Percentiles rank a stretch among this genome's conserved stretches.
These are phyloP conservation scores for Argyrosomus regius DNA, from an alignment of 2,797 vertebrate genomes.

Conservation along the genomic window DNA sequence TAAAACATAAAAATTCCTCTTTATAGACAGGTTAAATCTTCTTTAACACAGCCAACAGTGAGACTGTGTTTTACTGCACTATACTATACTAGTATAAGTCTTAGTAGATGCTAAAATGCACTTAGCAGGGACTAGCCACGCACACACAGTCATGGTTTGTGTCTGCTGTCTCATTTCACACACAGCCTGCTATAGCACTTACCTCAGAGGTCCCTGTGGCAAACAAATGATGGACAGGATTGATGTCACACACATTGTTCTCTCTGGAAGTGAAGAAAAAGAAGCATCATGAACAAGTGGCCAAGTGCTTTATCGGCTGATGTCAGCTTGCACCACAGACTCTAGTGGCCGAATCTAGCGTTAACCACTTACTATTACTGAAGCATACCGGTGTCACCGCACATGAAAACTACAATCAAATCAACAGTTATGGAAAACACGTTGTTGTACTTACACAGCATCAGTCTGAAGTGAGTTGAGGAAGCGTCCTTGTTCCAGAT, in stretches of 20 bases:
- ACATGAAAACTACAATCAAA: not conserved
- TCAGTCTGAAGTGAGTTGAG: conserved; percentile 95
- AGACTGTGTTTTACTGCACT: not conserved
- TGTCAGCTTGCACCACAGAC: not conserved
- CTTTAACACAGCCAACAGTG: not conserved
- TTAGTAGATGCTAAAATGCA: not conserved
- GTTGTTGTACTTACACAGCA: conserved; percentile 88
- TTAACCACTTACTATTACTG: not conserved
- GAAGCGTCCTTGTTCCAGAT: conserved; percentile 96
- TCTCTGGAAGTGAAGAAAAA: conserved; percentile 82
- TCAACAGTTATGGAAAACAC: not conserved
- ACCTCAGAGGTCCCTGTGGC: conserved; percentile 95
- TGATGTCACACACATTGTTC: conserved; percentile 96
- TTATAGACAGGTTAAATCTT: not conserved
- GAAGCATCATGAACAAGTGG: not conserved
- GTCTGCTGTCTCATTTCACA: conserved; percentile 17
- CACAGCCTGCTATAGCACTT: conserved; percentile 38
- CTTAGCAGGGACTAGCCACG: not conserved
- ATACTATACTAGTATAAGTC: not conserved
- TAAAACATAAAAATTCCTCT: not conserved
- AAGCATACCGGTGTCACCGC: not conserved
- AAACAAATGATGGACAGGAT: conserved; percentile 93
- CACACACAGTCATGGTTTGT: not conserved
- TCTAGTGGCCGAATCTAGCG: not conserved
- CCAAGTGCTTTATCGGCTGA: not conserved